A percentile compares a stretch with the other conserved stretches of the same genome.
Evolutionary conservation across 2,888 invertebrate species (phyloP).

Genomic region (Helicoverpa assulta): DNA sequence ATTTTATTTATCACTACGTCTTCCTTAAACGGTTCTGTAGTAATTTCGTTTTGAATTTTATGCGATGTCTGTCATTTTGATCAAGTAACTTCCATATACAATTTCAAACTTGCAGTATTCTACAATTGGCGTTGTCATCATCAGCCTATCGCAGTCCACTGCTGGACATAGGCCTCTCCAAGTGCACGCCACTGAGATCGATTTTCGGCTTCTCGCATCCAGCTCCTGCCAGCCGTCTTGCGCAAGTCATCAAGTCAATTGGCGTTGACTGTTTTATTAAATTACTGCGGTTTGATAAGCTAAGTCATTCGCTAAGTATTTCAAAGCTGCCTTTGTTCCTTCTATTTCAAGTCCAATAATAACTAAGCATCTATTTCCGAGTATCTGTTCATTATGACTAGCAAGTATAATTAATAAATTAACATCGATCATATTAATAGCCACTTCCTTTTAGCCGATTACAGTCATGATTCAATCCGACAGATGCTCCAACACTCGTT

Average conservation of each 20-base stretch:
- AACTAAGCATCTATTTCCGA: conserved; percentile 9
- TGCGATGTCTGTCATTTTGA: background rate
- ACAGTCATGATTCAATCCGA: conserved; percentile 36
- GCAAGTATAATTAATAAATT: conserved; percentile 38
- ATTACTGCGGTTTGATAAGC: background rate
- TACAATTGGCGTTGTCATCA: too few species aligned
- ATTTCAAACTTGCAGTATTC: too few species aligned
- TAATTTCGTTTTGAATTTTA: background rate
- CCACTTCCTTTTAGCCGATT: conserved; percentile 31
- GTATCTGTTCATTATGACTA: conserved; percentile 1
- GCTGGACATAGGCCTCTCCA: too few species aligned
- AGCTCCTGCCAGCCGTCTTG: too few species aligned
- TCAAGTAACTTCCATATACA: too few species aligned
- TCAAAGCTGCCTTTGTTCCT: background rate
- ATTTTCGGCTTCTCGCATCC: too few species aligned
- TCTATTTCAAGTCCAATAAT: background rate
- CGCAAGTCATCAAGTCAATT: too few species aligned
- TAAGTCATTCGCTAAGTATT: background rate
- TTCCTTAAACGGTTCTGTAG: background rate
- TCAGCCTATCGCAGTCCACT: too few species aligned
- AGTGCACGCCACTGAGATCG: too few species aligned
- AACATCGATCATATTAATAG: conserved; percentile 34
- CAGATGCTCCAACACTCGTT: conserved; percentile 26
- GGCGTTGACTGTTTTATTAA: too few species aligned
- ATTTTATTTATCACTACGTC: background rate